Conservation (phyloP, 2,113 vertebrate genomes). For the Gasterosteus nipponicus region DNA sequence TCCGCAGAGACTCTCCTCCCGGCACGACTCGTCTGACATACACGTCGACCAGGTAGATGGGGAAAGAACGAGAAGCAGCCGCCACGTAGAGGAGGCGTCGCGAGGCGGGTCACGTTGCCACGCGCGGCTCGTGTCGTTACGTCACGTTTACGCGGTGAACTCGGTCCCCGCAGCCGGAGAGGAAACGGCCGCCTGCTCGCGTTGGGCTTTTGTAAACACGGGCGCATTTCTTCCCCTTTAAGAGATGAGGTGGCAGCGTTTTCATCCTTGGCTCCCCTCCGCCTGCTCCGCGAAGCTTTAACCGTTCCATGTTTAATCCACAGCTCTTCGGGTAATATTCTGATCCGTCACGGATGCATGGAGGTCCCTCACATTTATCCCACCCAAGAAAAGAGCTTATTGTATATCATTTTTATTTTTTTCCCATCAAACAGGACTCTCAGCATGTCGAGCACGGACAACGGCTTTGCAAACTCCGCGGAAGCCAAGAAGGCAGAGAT, state of each 20-base stretch:
- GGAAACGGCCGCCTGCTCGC: background rate
- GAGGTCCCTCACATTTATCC: background rate
- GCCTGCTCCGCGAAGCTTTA: background rate
- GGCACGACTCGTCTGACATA: background rate
- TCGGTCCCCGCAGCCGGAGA: background rate
- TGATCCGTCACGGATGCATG: background rate
- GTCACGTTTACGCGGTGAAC: constrained; percentile 10
- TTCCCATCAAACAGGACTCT: constrained; percentile 1
- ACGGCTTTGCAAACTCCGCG: constrained; percentile 52
- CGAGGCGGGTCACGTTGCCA: background rate
- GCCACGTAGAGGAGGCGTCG: background rate
- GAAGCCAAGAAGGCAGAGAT: constrained; percentile 76
- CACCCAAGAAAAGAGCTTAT: background rate
- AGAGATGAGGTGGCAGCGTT: constrained; percentile 55
- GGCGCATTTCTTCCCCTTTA: background rate
- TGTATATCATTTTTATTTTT: background rate
- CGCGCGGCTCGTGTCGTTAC: background rate
- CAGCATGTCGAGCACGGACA: constrained; percentile 66
- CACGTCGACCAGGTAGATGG: constrained; percentile 28
- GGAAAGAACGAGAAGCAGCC: background rate
- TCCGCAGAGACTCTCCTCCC: background rate
- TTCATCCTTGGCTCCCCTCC: background rate
- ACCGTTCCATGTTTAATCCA: background rate
- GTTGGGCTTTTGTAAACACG: constrained; percentile 6
- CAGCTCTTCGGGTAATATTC: background rate